phyloP scores from a whole-genome alignment of 2,113 vertebrate genomes.

The Hippotragus niger region DNA sequence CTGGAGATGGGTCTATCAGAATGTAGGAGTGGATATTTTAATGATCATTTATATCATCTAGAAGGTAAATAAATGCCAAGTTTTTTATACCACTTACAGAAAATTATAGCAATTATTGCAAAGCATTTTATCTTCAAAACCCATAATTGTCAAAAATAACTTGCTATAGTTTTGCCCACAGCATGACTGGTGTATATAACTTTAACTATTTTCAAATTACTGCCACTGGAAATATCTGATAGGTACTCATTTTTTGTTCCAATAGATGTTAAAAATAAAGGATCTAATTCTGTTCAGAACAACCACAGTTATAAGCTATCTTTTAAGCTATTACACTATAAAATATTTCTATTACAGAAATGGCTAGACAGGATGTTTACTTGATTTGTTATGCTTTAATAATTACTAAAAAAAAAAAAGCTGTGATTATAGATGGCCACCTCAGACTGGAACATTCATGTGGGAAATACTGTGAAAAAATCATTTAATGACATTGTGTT shows the following conservation, averaged over 20 bases:
- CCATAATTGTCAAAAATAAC: neutral
- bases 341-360: neutral
- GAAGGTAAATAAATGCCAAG: conserved; percentile 58
- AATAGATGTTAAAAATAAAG: neutral
- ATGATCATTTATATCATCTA: conserved; percentile 96
- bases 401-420: neutral
- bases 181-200: neutral
- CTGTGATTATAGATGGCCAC: neutral
- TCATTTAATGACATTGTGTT: neutral
- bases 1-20: conserved; percentile 94
- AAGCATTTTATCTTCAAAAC: neutral
- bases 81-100: conserved; percentile 2
- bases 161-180: neutral
- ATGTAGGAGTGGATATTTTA: conserved; percentile 95
- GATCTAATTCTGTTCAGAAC: neutral
- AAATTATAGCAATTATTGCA: neutral
- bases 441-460: neutral
- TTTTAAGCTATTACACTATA: neutral
- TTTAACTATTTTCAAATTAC: conserved; percentile 6
- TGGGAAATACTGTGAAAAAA: neutral
- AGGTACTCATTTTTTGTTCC: neutral
- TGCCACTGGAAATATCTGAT: neutral
- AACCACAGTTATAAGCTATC: neutral
- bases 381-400: neutral
- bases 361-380: neutral